Percentiles rank a stretch among this genome's conserved stretches.
Conservation (phyloP, 2,888 invertebrate genomes). For the Cheilosia soror region DNA sequence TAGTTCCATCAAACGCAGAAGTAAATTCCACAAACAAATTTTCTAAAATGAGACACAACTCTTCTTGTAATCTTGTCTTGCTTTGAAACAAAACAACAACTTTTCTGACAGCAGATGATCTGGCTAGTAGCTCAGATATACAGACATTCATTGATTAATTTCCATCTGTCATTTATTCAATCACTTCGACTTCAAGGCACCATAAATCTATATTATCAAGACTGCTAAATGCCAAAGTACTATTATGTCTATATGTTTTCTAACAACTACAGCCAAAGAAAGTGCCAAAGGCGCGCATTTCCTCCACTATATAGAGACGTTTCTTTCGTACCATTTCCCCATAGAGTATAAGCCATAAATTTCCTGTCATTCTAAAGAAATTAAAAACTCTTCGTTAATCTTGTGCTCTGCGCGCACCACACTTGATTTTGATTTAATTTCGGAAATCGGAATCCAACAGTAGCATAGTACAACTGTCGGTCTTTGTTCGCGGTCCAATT, state of each 20-base stretch:
- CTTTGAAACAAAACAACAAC: background rate
- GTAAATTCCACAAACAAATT: no score
- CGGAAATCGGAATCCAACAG: conserved; percentile 59
- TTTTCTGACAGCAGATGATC: background rate
- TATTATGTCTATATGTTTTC: background rate
- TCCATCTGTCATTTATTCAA: conserved; percentile 59
- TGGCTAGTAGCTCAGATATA: background rate
- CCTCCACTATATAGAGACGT: conserved; percentile 40
- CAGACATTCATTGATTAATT: conserved; percentile 41
- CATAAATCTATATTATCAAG: conserved; percentile 67
- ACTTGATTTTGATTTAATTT: conserved; percentile 73
- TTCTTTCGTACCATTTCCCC: conserved; percentile 54
- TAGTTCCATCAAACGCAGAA: no score
- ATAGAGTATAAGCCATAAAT: conserved; percentile 69
- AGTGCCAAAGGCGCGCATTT: conserved; percentile 24
- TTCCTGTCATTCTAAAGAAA: conserved; percentile 67
- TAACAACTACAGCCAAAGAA: background rate
- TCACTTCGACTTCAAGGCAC: conserved; percentile 54
- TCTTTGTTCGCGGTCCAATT: conserved; percentile 83
- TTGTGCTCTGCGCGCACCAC: conserved; percentile 30
- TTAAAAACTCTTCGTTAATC: conserved; percentile 63
- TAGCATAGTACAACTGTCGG: conserved; percentile 19
- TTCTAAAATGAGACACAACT: no score
- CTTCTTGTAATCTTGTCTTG: no score
- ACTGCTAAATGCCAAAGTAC: conserved; percentile 27